These are phyloP conservation scores for Uromys caudimaculatus DNA, from an alignment of 2,797 vertebrate genomes.

Conservation along the genomic window DNA sequence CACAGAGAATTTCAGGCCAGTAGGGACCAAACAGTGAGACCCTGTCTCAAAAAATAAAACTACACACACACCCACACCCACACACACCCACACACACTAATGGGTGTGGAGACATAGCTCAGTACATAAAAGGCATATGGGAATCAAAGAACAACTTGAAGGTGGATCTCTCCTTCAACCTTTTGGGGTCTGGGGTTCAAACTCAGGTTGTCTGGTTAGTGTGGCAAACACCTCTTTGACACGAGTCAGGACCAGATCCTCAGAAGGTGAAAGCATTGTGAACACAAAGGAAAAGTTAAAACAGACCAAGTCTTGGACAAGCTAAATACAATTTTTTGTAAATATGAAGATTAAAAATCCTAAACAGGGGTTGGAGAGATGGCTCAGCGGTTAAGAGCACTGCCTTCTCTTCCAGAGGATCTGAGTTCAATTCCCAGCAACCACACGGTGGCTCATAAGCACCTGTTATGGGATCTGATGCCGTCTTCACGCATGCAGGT, in stretches of 20 bases:
- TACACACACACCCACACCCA: too few species aligned
- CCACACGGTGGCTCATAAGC: too few species aligned
- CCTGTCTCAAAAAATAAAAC: not conserved
- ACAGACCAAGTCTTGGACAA: not conserved
- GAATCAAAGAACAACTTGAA: not conserved
- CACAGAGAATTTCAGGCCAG: not conserved
- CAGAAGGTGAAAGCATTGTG: not conserved
- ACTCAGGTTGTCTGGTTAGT: not conserved
- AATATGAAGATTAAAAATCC: not conserved
- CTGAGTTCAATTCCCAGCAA: too few species aligned
- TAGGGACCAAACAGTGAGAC: not conserved
- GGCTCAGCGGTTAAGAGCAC: not conserved
- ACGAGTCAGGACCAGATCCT: not conserved
- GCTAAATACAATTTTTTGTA: constrained; percentile 1
- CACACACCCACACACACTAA: too few species aligned
- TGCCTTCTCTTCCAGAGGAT: too few species aligned
- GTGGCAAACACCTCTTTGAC: too few species aligned
- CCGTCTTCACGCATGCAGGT: too few species aligned
- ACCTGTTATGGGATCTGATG: too few species aligned
- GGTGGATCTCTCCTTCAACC: not conserved
- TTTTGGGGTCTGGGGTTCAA: not conserved
- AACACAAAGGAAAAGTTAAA: constrained; percentile 34
- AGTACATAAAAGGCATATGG: not conserved
- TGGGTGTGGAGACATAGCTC: too few species aligned
- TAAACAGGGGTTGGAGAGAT: not conserved